Evolutionary conservation across 1,140 invertebrate species (phyloP).

Genomic region (Papilio machaon): DNA sequence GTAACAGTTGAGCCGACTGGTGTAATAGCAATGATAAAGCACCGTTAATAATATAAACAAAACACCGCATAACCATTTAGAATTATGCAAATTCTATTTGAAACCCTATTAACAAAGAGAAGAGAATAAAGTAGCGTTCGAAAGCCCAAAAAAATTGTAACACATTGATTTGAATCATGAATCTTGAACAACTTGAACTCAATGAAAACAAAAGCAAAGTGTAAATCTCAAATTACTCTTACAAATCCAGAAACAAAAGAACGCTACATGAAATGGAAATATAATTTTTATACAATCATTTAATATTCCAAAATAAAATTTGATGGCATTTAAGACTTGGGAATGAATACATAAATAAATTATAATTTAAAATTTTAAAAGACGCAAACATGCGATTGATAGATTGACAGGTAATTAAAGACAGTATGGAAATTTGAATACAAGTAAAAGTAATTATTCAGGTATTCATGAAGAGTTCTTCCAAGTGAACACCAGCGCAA

Average conservation of each 20-base stretch:
- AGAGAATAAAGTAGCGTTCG: background rate
- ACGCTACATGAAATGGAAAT: too few species aligned
- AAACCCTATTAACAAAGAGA: constrained; percentile 48
- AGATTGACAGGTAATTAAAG: constrained; percentile 29
- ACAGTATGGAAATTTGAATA: constrained; percentile 12
- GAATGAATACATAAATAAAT: background rate
- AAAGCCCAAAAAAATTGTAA: background rate
- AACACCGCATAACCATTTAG: constrained; percentile 42
- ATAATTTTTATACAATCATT: too few species aligned
- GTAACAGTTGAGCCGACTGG: background rate
- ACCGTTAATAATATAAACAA: constrained; percentile 41
- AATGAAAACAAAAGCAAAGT: background rate
- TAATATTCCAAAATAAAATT: too few species aligned
- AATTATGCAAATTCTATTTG: constrained; percentile 50
- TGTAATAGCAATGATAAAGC: constrained; percentile 47
- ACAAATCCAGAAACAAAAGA: too few species aligned
- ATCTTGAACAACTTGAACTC: too few species aligned
- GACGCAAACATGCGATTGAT: background rate
- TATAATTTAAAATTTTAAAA: background rate
- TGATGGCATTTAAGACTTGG: background rate
- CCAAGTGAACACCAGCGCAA: constrained; percentile 57
- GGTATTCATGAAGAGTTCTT: constrained; percentile 54
- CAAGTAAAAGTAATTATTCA: constrained; percentile 44
- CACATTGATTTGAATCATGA: background rate
- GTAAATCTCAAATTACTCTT: too few species aligned